Conservation (phyloP, 2,888 invertebrate species). For the Incurvaria masculella region DNA sequence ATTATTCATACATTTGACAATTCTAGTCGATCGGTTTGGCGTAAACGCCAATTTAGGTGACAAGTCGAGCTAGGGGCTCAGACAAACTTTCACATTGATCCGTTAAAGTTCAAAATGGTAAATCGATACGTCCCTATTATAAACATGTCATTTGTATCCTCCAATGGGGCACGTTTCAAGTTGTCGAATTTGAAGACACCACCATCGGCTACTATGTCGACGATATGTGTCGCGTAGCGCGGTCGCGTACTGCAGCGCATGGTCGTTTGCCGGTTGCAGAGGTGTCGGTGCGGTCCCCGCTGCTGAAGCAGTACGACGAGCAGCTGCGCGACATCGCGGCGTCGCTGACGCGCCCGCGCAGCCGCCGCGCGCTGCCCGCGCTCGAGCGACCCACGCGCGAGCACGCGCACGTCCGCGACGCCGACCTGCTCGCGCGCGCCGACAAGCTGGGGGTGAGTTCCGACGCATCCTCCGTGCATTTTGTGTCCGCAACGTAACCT, state of each 20-base stretch:
- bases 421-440: not conserved
- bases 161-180: no score
- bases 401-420: constrained; percentile 25
- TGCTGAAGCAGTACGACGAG: constrained; percentile 59
- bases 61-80: no score
- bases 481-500: no score
- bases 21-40: no score
- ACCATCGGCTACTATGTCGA: not conserved
- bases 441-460: not conserved
- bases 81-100: no score
- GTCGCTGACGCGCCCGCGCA: constrained; percentile 70
- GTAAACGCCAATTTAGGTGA: no score
- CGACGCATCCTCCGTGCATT: no score
- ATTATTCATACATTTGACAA: no score
- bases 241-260: not conserved
- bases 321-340: constrained; percentile 81
- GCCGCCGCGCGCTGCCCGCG: constrained; percentile 52
- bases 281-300: constrained; percentile 32
- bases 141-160: no score
- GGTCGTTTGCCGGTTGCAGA: constrained; percentile 17
- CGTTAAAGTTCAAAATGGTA: no score
- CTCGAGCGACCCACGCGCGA: constrained; percentile 55
- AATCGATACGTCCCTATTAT: no score
- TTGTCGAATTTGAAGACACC: not conserved
- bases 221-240: not conserved